Percentiles rank a stretch among this genome's conserved stretches.
These are phyloP conservation scores for Cygnus atratus DNA, from an alignment of 2,113 vertebrate genomes.

Conservation along the genomic window DNA sequence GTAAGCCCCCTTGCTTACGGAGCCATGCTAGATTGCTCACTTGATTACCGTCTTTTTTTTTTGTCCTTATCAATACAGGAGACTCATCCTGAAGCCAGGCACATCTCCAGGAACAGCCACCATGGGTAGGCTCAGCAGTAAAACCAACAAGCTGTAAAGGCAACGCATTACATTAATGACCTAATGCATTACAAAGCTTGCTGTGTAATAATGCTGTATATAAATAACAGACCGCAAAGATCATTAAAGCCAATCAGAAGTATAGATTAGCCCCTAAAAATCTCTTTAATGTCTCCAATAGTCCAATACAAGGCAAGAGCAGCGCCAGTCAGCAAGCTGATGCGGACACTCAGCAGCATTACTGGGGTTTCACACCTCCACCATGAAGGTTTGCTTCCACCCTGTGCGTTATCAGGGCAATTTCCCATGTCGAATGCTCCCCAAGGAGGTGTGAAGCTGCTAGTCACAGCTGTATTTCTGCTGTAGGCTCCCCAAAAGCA, in stretches of 20 bases:
- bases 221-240: conserved; percentile 37
- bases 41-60: neutral
- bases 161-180: neutral
- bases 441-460: neutral
- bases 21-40: neutral
- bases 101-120: neutral
- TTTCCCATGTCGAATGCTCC: neutral
- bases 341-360: neutral
- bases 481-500: neutral
- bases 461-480: no score
- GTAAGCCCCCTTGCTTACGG: neutral
- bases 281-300: neutral
- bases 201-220: neutral
- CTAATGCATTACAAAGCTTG: neutral
- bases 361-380: neutral
- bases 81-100: neutral
- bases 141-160: conserved; percentile 31
- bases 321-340: neutral
- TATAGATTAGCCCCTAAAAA: conserved; percentile 40
- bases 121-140: neutral
- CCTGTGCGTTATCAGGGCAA: fast-evolving
- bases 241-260: conserved; percentile 57
- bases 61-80: neutral
- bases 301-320: neutral
- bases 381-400: neutral